Base-by-base conservation (phyloP, 2,888 invertebrate genomes). In the Trissolcus brochymenae region DNA sequence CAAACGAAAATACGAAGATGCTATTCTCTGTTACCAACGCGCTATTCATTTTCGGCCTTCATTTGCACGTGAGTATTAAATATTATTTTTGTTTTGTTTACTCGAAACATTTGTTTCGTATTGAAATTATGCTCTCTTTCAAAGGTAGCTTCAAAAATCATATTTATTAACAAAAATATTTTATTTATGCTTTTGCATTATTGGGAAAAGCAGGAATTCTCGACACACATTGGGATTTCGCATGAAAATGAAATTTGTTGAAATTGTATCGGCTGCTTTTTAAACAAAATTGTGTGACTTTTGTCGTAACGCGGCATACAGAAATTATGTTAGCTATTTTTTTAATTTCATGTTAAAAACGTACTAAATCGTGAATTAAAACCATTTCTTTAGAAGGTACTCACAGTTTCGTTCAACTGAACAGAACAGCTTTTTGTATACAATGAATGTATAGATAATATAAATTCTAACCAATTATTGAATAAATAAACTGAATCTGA, bases 11-110 rank as follows among this genome's bases (percentile, higher is more conserved):
- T 94, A 94, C 89, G 93, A 95, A 83, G 96, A 96, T 88, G 97
- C 98, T 78, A 94, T 97, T 87, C 93, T 94, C 89, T 96, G 96
- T 91, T 98, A 97, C 90, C 94, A 95, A 90, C 93, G 94, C 86
- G 98, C 98, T 82, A 96, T 98, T 88, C 94, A 95, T 90, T 98
- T 95, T 91, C 92, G 98, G 90, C 97, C 98, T 81, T 95, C 96
- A 85, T 93, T 98, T 90, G 97, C 97, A 88, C 92, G 98, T 98
- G 92, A 95, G 96, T 95, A 43, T 43, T 43, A 43, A 13, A 43
- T 14, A 43, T 43, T 14, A 3, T 9, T 14, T 9, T 29, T 29
- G 29, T 29, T 29, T 29, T 29, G 7, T 29, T 29, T 29, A 29
- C 2, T 46, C n/a, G 49, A 14, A 16, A 16, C 49, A 49, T 19